Percentiles rank a stretch among this genome's conserved stretches.
These are phyloP conservation scores for Thalassoma bifasciatum DNA, from an alignment of 2,113 vertebrate species.

Conservation along the genomic window DNA sequence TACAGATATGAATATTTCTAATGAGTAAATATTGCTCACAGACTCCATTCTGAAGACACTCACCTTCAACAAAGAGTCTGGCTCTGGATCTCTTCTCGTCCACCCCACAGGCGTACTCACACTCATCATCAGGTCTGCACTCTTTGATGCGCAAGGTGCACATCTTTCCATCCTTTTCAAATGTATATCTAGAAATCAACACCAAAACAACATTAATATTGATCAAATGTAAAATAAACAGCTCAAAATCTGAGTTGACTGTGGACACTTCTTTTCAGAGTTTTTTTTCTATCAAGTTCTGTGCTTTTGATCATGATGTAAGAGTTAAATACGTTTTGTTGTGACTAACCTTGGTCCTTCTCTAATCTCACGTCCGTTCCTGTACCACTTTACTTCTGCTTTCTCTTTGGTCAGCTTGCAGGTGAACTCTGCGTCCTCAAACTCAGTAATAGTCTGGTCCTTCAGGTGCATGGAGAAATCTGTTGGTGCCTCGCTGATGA, in stretches of 20 bases:
- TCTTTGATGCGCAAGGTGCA: constrained; percentile 93
- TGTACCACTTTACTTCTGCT: constrained; percentile 95
- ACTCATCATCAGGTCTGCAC: constrained; percentile 95
- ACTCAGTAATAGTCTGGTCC: constrained; percentile 97
- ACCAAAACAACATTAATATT: background rate
- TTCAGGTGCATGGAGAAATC: constrained; percentile 91
- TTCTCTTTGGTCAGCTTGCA: constrained; percentile 97
- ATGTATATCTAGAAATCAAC: constrained; percentile 85
- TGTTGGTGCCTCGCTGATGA: constrained; percentile 96
- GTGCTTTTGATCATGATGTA: too few species aligned
- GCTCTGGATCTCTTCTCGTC: constrained; percentile 94
- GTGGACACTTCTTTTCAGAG: too few species aligned
- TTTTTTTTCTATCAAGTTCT: too few species aligned
- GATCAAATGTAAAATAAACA: too few species aligned
- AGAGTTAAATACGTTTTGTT: too few species aligned
- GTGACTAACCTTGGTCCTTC: constrained; percentile 90
- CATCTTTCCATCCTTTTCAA: constrained; percentile 92
- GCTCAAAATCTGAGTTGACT: background rate
- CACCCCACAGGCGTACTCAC: constrained; percentile 97
- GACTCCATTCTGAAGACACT: constrained; percentile 3
- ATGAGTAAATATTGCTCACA: too few species aligned
- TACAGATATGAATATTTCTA: too few species aligned
- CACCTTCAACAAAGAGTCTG: constrained; percentile 97
- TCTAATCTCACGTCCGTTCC: constrained; percentile 95
- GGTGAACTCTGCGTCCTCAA: constrained; percentile 93